A percentile compares a stretch with the other conserved stretches of the same genome.
phyloP scores from a whole-genome alignment of 2,113 vertebrate genomes.

The Irena cyanogastra region DNA sequence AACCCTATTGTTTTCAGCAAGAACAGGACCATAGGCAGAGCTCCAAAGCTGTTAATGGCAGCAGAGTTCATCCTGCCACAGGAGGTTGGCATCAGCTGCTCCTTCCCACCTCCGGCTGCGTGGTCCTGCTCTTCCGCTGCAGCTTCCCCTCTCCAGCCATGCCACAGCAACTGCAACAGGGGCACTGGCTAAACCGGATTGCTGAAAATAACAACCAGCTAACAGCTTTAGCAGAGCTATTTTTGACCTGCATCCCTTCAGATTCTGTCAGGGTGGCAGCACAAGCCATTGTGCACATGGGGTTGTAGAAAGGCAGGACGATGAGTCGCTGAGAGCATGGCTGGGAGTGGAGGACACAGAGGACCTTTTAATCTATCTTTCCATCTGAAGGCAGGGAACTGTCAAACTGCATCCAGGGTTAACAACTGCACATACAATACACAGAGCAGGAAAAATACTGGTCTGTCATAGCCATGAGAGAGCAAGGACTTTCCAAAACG shows the following conservation, averaged over 20 bases:
- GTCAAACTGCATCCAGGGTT: neutral
- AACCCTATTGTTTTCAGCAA: neutral
- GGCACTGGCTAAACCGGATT: neutral
- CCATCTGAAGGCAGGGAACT: neutral
- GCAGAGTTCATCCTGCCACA: neutral
- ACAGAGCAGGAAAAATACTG: neutral
- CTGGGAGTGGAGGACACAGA: neutral
- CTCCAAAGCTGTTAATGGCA: neutral
- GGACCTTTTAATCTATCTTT: neutral
- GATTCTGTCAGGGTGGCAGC: neutral
- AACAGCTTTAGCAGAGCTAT: neutral
- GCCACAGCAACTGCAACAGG: neutral
- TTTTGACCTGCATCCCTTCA: neutral
- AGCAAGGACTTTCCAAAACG: neutral
- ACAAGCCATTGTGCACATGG: accelerated
- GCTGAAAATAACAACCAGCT: neutral
- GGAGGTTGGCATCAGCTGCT: neutral
- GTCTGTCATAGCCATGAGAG: neutral
- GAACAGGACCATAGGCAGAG: accelerated
- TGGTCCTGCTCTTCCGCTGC: neutral
- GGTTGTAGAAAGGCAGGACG: neutral
- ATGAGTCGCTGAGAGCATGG: accelerated
- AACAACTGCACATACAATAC: neutral
- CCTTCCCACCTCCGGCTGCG: neutral
- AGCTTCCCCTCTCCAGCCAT: neutral